These are phyloP conservation scores for Torymus tubicola DNA, from an alignment of 2,888 invertebrate species.

Conservation along the genomic window DNA sequence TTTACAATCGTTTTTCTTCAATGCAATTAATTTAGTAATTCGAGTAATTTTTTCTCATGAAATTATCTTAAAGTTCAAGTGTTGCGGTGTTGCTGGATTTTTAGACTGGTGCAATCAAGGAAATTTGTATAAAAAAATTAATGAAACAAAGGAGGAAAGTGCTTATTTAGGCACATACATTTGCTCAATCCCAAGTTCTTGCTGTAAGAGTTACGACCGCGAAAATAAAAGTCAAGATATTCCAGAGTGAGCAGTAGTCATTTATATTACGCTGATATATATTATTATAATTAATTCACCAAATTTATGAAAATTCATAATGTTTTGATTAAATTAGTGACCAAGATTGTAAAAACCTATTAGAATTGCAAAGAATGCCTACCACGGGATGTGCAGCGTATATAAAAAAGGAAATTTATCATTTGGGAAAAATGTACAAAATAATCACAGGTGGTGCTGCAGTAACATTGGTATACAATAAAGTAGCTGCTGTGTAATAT, in stretches of 20 bases:
- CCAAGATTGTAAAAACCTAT: constrained; percentile 20
- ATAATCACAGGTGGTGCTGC: constrained; percentile 38
- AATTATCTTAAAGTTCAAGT: constrained; percentile 48
- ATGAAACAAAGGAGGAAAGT: neutral
- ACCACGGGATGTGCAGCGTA: constrained; percentile 32
- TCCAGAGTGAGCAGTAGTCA: constrained; percentile 12
- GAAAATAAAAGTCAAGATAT: neutral
- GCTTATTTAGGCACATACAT: constrained; percentile 42
- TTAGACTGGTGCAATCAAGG: constrained; percentile 50
- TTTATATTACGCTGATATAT: no score
- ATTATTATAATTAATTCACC: no score
- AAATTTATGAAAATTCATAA: no score
- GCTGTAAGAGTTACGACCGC: constrained; percentile 27
- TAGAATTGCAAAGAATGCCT: constrained; percentile 5
- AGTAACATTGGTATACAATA: constrained; percentile 32
- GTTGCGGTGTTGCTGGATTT: constrained; percentile 55
- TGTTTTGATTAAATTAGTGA: no score
- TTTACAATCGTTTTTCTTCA: neutral
- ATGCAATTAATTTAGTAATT: no score
- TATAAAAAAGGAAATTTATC: constrained; percentile 44
- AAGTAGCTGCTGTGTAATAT: neutral
- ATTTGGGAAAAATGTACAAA: constrained; percentile 51
- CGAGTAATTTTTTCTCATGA: neutral
- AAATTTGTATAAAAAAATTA: constrained; percentile 11
- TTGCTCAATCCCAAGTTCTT: constrained; percentile 51